Conservation (phyloP, 2,797 vertebrate genomes). For the Tragelaphus oryx region DNA sequence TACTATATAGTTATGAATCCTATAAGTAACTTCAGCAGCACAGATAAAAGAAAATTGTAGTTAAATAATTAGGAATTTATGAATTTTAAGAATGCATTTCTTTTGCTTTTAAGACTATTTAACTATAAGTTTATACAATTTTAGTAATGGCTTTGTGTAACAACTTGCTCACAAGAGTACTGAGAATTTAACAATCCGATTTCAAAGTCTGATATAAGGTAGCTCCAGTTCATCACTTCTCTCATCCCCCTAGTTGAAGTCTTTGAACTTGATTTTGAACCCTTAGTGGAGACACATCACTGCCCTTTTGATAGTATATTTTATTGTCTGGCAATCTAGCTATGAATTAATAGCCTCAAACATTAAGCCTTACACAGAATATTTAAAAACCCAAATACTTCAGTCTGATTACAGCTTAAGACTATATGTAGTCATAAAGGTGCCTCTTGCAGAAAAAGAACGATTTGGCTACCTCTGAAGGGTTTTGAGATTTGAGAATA, state of each 20-base stretch:
- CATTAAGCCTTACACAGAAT: not conserved
- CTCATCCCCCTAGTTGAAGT: not conserved
- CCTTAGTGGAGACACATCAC: not conserved
- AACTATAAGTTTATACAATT: not conserved
- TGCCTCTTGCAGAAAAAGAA: not conserved
- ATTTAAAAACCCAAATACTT: not conserved
- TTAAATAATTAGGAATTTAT: not conserved
- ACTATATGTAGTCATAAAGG: not conserved
- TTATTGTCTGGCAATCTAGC: not conserved
- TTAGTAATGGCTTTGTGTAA: not conserved
- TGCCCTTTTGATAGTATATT: not conserved
- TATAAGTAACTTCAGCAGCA: not conserved
- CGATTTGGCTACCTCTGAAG: not conserved
- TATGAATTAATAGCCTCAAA: not conserved
- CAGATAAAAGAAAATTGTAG: not conserved
- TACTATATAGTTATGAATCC: not conserved
- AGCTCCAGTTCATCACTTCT: not conserved
- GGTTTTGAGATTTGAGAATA: not conserved
- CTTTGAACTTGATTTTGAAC: not conserved
- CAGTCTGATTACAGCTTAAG: not conserved
- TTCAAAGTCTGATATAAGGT: not conserved
- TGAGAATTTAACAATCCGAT: not conserved
- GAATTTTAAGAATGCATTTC: not conserved
- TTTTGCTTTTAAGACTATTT: not conserved
- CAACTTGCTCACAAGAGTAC: not conserved